A percentile compares a stretch with the other conserved stretches of the same genome.
phyloP scores from a whole-genome alignment of 2,888 invertebrate species.

The Cataglyphis altisquamis region DNA sequence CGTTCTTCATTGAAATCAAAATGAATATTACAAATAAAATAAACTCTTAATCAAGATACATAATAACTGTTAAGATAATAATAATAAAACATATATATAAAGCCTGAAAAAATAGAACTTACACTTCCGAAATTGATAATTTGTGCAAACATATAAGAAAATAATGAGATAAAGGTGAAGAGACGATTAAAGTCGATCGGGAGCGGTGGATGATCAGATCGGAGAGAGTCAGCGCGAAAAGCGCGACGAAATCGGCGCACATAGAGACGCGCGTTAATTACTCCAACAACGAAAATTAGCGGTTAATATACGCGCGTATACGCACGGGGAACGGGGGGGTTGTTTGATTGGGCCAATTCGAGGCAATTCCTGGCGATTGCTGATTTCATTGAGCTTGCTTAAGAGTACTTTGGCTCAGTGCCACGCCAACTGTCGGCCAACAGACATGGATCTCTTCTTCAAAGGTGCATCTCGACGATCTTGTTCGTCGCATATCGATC shows the following conservation, averaged over 20 bases:
- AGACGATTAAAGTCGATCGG: conserved; percentile 20
- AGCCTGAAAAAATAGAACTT: neutral
- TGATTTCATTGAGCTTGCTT: conserved; percentile 86
- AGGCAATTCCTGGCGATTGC: conserved; percentile 87
- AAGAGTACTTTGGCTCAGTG: conserved; percentile 80
- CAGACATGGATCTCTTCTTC: conserved; percentile 83
- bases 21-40: neutral
- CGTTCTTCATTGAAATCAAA: neutral
- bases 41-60: neutral
- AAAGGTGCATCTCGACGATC: conserved; percentile 48
- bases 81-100: neutral
- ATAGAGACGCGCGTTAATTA: conserved; percentile 81
- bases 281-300: conserved; percentile 84
- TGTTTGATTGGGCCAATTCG: conserved; percentile 87
- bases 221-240: conserved; percentile 17
- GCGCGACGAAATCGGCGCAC: conserved; percentile 70
- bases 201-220: neutral
- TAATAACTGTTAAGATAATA: neutral
- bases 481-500: neutral
- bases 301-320: conserved; percentile 85
- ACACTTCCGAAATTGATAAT: neutral
- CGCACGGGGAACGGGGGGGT: conserved; percentile 84
- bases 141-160: neutral
- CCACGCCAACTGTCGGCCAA: conserved; percentile 82
- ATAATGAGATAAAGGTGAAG: neutral